A percentile compares a stretch with the other conserved stretches of the same genome.
phyloP scores from a whole-genome alignment of 2,888 invertebrate genomes.

The Apodemia mormo region DNA sequence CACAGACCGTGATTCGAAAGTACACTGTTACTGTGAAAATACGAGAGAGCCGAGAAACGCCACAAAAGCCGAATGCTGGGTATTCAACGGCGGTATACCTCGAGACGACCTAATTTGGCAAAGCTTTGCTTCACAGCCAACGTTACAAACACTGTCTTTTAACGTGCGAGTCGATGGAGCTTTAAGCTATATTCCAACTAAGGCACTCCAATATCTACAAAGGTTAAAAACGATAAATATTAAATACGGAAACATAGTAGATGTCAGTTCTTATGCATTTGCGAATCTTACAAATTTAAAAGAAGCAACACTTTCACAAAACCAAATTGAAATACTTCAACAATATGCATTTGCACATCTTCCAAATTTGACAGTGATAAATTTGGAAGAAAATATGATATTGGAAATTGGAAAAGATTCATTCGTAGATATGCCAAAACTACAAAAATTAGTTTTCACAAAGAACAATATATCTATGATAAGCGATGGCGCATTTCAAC shows the following conservation, averaged over 20 bases:
- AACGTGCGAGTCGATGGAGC: slow-evolving; percentile 86
- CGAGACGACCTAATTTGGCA: slow-evolving; percentile 88
- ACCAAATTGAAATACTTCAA: slow-evolving; percentile 85
- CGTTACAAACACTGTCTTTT: slow-evolving; percentile 86
- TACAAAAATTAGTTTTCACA: slow-evolving; percentile 89
- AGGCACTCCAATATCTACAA: slow-evolving; percentile 84
- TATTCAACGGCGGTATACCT: slow-evolving; percentile 85
- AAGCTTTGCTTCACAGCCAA: slow-evolving; percentile 87
- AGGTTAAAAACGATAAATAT: slow-evolving; percentile 86
- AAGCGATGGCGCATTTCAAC: slow-evolving; percentile 91
- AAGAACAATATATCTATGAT: slow-evolving; percentile 92
- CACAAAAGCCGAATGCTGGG: slow-evolving; percentile 89
- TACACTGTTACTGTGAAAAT: slow-evolving; percentile 86
- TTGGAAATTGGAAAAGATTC: slow-evolving; percentile 87
- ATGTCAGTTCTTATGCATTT: slow-evolving; percentile 87
- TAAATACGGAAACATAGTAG: slow-evolving; percentile 86
- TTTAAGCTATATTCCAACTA: slow-evolving; percentile 87
- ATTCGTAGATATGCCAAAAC: slow-evolving; percentile 87
- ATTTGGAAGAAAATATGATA: slow-evolving; percentile 89
- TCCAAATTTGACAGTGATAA: slow-evolving; percentile 85
- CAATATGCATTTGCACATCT: slow-evolving; percentile 88
- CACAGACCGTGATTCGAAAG: slow-evolving; percentile 77
- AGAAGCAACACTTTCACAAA: slow-evolving; percentile 85
- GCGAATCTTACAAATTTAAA: slow-evolving; percentile 86
- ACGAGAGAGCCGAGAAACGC: slow-evolving; percentile 79